These are phyloP conservation scores for Tetanocera ferruginea DNA, from an alignment of 2,888 invertebrate species.

Conservation along the genomic window DNA sequence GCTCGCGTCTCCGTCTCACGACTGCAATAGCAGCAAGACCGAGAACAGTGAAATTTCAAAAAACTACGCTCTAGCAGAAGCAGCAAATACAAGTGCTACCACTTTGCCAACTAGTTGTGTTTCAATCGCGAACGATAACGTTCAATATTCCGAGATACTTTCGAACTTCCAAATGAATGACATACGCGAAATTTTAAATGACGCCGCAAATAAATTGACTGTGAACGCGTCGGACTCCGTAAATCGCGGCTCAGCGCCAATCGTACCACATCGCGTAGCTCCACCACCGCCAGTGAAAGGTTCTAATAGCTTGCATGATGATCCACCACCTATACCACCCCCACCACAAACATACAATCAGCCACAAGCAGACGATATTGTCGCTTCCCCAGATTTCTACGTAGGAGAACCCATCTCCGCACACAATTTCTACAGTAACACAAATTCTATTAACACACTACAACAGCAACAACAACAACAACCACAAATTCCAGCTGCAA, in stretches of 20 bases:
- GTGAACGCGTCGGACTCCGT: slow-evolving; percentile 46
- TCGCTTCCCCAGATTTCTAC: slow-evolving; percentile 34
- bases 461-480: slow-evolving; percentile 8
- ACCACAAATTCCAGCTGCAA: slow-evolving; percentile 20
- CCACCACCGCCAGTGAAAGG: slow-evolving; percentile 4
- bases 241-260: not conserved
- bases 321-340: slow-evolving; percentile 41
- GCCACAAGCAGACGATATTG: slow-evolving; percentile 46
- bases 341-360: slow-evolving; percentile 55
- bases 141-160: slow-evolving; percentile 42
- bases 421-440: slow-evolving; percentile 34
- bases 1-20: not conserved
- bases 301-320: not conserved
- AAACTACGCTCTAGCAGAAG: not conserved
- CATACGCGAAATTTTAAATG: slow-evolving; percentile 65
- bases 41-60: slow-evolving; percentile 4
- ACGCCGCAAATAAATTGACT: slow-evolving; percentile 46
- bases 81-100: not conserved
- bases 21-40: slow-evolving; percentile 14
- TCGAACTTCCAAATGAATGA: slow-evolving; percentile 61
- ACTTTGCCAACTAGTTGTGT: slow-evolving; percentile 46
- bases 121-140: slow-evolving; percentile 51
- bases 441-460: slow-evolving; percentile 28
- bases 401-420: slow-evolving; percentile 44
- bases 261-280: not conserved